Conservation (phyloP, 2,113 vertebrate genomes). For the Rattus norvegicus region DNA sequence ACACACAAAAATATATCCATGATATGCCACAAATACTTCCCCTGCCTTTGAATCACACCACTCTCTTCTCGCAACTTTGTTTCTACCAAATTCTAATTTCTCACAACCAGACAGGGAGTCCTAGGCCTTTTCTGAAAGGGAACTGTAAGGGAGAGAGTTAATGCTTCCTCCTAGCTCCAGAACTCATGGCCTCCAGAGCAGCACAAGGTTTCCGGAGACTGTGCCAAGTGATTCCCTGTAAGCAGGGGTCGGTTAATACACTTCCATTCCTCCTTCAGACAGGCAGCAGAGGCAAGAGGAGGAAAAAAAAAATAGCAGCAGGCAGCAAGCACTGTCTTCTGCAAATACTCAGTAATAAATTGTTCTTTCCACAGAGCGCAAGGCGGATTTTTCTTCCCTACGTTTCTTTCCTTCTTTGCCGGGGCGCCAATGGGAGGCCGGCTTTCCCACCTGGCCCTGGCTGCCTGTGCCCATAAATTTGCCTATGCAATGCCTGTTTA, state of each 20-base stretch:
- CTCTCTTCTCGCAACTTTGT: constrained; percentile 21
- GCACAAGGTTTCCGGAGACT: constrained; percentile 84
- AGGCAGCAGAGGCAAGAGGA: constrained; percentile 88
- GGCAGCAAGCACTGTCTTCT: constrained; percentile 95
- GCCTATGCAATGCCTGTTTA: constrained; percentile 87
- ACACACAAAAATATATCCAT: rapidly evolving
- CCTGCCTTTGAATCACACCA: background rate
- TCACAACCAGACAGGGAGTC: constrained; percentile 74
- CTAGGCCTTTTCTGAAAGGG: constrained; percentile 75
- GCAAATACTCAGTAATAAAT: constrained; percentile 95
- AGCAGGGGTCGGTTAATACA: constrained; percentile 89
- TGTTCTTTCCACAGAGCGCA: constrained; percentile 92
- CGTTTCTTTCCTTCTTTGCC: constrained; percentile 82
- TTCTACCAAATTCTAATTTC: constrained; percentile 70
- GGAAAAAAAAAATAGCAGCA: constrained; percentile 87
- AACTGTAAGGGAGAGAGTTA: constrained; percentile 80
- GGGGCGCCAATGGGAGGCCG: constrained; percentile 83
- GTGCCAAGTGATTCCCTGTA: constrained; percentile 84
- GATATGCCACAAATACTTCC: background rate
- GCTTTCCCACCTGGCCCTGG: constrained; percentile 88
- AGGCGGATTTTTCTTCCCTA: constrained; percentile 94
- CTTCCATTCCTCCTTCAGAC: constrained; percentile 94
- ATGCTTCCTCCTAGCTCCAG: constrained; percentile 82
- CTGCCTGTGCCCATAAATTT: constrained; percentile 89
- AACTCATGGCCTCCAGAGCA: constrained; percentile 81